Base-by-base conservation (phyloP, 1,140 invertebrate species). In the Drosophila repleta region DNA sequence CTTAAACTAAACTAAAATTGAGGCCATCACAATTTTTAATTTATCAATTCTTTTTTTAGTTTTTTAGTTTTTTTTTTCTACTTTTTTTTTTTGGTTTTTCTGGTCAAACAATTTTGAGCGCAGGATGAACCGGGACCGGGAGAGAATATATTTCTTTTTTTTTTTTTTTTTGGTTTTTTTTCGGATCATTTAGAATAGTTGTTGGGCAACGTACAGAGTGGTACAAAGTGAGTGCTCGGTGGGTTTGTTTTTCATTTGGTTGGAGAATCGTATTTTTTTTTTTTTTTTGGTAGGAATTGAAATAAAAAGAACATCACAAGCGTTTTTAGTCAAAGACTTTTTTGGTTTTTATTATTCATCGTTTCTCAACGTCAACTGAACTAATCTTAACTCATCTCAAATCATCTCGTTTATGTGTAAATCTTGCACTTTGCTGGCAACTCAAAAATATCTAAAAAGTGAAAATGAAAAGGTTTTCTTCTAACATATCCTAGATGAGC, bases 11-110 rank as follows among this genome's bases (percentile, higher is more conserved):
- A 82, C 81, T 82, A 76, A 89, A 82, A 85, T 87, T 81, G 90
- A 91, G 90, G 84, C 90, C 90, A 91, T 91, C 90, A 91, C 90
- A 88, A 90, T 89, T 90, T 89, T 90, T 81, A 89, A 77, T 74
- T 80, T 77, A 80, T 82, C 79, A 82, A 82, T 83, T 80, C 82
- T 43, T 43, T 21, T 49, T 49, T 65, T 62, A 10, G 7, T 46
- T 35, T 46, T 61, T 62, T 53, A 43, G 26, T 17, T 56, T 55
- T 46, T 43, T 62, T 29, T 39, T 48, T 41, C n/a, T n/a, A n/a
- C n/a, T n/a, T 41, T 41, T 8, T 39, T 11, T 39, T 58, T 53
- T 67, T 29, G 37, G 35, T 48, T 32, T 68, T 58, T 68, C 35
- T 70, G 32, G 41, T 71, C 61, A 55, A 71, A 62, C 56, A 78